These are phyloP conservation scores for Edolisoma coerulescens DNA, from an alignment of 2,113 vertebrate genomes.

Conservation along the genomic window DNA sequence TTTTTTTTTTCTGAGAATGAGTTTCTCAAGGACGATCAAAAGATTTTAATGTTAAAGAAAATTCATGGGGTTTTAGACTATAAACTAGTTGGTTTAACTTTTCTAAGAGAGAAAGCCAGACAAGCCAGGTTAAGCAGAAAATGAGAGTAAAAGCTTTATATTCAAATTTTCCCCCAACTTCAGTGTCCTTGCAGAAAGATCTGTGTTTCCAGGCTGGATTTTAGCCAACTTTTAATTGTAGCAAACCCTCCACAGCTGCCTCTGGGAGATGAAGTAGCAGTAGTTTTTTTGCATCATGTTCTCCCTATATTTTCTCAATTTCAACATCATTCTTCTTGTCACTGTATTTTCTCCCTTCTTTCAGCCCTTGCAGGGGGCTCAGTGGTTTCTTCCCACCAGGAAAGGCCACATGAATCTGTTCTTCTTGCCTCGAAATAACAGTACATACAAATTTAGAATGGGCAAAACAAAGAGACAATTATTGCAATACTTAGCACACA, in stretches of 20 bases:
- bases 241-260: background rate
- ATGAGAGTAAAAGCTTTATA: background rate
- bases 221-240: background rate
- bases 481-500: background rate
- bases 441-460: background rate
- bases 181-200: background rate
- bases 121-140: background rate
- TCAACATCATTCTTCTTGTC: background rate
- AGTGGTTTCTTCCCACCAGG: background rate
- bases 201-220: background rate
- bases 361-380: background rate
- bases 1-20: background rate
- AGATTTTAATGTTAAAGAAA: background rate
- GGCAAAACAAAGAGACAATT: background rate
- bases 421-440: background rate
- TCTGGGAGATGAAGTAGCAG: background rate
- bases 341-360: background rate
- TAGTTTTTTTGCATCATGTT: background rate
- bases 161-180: rapidly evolving
- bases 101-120: background rate
- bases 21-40: background rate
- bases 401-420: background rate
- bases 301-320: background rate
- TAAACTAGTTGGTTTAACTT: background rate
- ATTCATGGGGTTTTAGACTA: background rate